These are phyloP conservation scores for Cyrtonyx montezumae DNA, from an alignment of 2,113 vertebrate genomes.

Conservation along the genomic window DNA sequence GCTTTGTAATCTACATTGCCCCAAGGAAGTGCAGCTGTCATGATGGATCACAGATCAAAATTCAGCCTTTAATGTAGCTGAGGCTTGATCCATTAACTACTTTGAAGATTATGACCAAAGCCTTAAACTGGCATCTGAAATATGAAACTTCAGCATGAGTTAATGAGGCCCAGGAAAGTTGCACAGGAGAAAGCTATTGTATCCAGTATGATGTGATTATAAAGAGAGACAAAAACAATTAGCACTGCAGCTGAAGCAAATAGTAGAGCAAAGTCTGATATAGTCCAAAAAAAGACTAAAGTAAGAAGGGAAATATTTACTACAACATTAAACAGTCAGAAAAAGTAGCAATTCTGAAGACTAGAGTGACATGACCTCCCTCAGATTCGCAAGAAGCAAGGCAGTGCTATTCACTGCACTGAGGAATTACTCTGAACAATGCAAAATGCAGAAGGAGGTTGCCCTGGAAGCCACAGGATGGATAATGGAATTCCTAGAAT, in stretches of 20 bases:
- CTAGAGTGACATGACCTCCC: rapidly evolving
- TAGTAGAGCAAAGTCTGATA: background rate
- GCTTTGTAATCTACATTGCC: conserved; percentile 26
- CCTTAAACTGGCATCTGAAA: conserved; percentile 60
- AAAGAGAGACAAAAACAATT: background rate
- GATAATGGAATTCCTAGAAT: background rate
- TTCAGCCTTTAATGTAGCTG: conserved; percentile 57
- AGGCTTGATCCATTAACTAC: conserved; percentile 60
- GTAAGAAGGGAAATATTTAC: background rate
- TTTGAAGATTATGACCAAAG: conserved; percentile 69
- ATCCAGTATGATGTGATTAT: rapidly evolving
- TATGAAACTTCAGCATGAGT: conserved; percentile 39
- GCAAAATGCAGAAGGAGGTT: background rate
- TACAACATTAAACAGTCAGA: background rate
- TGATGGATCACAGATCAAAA: conserved; percentile 57
- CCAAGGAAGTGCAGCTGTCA: conserved; percentile 56
- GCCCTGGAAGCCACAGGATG: background rate
- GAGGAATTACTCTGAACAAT: background rate
- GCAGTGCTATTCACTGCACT: background rate
- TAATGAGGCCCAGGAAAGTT: conserved; percentile 47
- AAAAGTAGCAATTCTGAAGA: background rate
- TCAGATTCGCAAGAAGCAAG: background rate
- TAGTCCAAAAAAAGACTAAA: background rate
- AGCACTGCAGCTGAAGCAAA: background rate
- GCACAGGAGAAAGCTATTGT: conserved; percentile 19